Conservation (phyloP, 2,888 invertebrate genomes). For the Steromphala cineraria region DNA sequence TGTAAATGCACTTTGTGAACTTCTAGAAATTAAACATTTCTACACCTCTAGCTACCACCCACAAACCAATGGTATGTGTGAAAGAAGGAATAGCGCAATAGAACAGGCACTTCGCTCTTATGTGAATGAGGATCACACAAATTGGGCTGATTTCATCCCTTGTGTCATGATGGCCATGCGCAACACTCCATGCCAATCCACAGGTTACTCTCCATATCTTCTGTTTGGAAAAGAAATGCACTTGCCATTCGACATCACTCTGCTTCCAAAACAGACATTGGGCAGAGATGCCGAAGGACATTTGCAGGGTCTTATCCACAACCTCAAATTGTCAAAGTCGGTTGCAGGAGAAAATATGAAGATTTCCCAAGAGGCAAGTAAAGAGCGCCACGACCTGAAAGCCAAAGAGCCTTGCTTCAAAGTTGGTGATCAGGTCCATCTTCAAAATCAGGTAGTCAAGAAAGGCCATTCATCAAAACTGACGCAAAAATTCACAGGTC, state of each 20-base stretch:
- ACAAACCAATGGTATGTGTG: conserved; percentile 41
- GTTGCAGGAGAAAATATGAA: too few species aligned
- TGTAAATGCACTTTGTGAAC: conserved; percentile 39
- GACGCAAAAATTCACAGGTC: too few species aligned
- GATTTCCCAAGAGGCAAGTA: not conserved
- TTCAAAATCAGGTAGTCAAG: too few species aligned
- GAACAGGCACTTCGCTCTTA: conserved; percentile 39
- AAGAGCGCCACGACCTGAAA: conserved; percentile 27
- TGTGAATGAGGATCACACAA: conserved; percentile 31
- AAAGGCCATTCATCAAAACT: too few species aligned
- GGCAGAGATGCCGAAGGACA: conserved; percentile 33
- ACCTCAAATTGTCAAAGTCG: too few species aligned
- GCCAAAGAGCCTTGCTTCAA: conserved; percentile 25
- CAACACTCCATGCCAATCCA: conserved; percentile 35
- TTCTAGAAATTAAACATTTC: conserved; percentile 38
- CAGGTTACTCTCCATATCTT: conserved; percentile 39
- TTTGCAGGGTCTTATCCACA: conserved; percentile 21
- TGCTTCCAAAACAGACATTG: conserved; percentile 32
- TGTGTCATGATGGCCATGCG: conserved; percentile 45
- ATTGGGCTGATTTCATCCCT: conserved; percentile 40
- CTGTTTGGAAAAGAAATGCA: conserved; percentile 43
- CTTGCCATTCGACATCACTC: conserved; percentile 31
- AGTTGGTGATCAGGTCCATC: conserved; percentile 13
- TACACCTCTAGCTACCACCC: conserved; percentile 43
- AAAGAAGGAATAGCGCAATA: conserved; percentile 40